Base-by-base conservation (phyloP, 2,888 invertebrate genomes). In the Drosophila aldrichi region DNA sequence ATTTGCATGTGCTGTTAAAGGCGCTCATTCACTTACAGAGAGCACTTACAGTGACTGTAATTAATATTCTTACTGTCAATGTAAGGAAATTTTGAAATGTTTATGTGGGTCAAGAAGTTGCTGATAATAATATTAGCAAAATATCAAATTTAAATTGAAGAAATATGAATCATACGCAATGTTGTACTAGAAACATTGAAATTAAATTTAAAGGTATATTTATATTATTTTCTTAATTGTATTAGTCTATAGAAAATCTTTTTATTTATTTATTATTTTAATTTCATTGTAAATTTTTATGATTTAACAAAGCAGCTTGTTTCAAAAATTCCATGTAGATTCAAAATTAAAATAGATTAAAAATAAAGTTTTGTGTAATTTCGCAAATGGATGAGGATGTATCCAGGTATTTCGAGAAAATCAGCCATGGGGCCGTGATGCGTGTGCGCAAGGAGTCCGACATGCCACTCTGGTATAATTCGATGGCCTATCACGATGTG, bases 401-500 rank as follows among this genome's bases (percentile, higher is more conserved):
- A 6, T 12, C 48, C 10, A 55, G 22, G 4, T 75, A 57, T 7
- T 69, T 71, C 16, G 38, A 44, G 0, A 41, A 38, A 1, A 18
- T 7, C 1, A 70, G 60, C 32, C 14, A 41, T 7, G 83, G 65
- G 0, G 54, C 64, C 0, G 22, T 44, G 18, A 12, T 22, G 14
- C 63, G 71, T 0, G 51, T 81, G 8, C 51, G 12, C 22, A 56
- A 32, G 20, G 58, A 29, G 8, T 6, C 55, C 12, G 81, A 86
- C 40, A 49, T 63, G 6, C 51, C 34, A 0, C 2, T 10, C 6
- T 83, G 79, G 81, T 68, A 61, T 7, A 96, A 84, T 95, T 97
- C 97, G 0, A 96, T 96, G 91, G 97, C 97, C 3, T 97, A 97
- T 92, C 95, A 95, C 93, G 96, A 96, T 93, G 96, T 97, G 84